Evolutionary conservation across 2,113 vertebrate species (phyloP), one percentile per base, ranked within the genome.

Genomic region (Orientallactaga bullata): DNA sequence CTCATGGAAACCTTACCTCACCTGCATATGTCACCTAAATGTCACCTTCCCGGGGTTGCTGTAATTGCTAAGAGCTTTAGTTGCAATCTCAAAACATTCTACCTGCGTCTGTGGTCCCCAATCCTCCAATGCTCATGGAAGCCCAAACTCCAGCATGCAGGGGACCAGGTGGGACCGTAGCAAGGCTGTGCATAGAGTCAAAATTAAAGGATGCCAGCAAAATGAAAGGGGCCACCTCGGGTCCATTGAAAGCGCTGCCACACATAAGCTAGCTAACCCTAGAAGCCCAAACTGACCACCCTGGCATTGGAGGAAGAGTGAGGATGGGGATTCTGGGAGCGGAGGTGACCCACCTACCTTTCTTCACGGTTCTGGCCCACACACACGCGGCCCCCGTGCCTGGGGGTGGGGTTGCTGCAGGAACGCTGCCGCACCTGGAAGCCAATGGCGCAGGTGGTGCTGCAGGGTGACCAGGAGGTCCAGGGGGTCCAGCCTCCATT

Each of bases 321-420:
- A 5, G 30, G 51, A 3, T 0, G 28, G 21, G 0, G 0, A 1
- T 5, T 30, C 3, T 2, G 26, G 35, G 17, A 0, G 37, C 8
- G 2, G 7, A 4, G 61, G 6, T 15, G 11, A 7, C 32, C n/a
- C n/a, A 32, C 94, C 12, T 97, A 99, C 99, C 99, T 99, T 95
- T 99, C 99, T 97, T 99, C 99, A 0, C 99, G 99, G 97, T 99
- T 99, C 98, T 99, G 99, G 23, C 99, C 99, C 97, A 99, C 99
- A 68, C 99, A 99, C 94, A 99, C 99, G 0, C 99, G 98, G 72
- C 99, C 99, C 2, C 99, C 99, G 0, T 99, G 99, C 28, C 99
- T 98, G 30, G 99, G 99, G 0, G 99, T 99, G 26, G 99, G 99
- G 97, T 99, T 99, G 98, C 99, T 99, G 98, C 99, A 99, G 93